Base-by-base conservation (phyloP, 2,888 invertebrate species). In the Polylopha cassiicola region DNA sequence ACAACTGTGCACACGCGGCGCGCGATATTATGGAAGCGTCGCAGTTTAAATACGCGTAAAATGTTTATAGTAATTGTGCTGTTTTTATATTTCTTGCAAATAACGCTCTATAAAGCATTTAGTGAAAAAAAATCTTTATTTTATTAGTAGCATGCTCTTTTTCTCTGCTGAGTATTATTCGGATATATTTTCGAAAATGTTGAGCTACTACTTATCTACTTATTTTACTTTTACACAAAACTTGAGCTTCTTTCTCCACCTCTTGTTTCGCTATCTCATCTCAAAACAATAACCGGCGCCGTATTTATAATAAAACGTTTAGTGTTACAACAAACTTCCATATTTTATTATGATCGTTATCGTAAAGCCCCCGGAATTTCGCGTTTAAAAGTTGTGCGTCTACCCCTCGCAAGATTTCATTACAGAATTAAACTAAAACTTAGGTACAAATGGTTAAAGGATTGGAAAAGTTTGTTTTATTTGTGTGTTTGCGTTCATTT, bases 261-360 rank as follows among this genome's bases (percentile, higher is more conserved):
- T 26, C 39, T 24, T 10, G 4, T 23, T 20, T 13, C 42, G 26
- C 39, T 46, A 46, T 34, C 44, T 55, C 53, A 60, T 59, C 48
- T 51, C 47, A 51, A 66, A 70, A 65, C 59, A 65, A 66, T 69
- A 63, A 64, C 60, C 59, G 61, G 61, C 65, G 62, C 62, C 58
- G 60, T 67, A 68, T 71, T 79, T 70, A 78, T 73, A 80, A 79
- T 85, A 82, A 85, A 85, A 73, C 82, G 79, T 84, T 84, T 84
- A 84, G 75, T 73, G 62, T 70, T 72, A 73, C 73, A 74, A 76
- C 77, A 80, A 84, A 84, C 69, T 84, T 82, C 77, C 80, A 84
- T 84, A 84, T 84, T 85, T 84, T 84, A 85, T 82, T 79, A 70
- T 65, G 79, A 81, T 80, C 81, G 77, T 84, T 82, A 85, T 84